Evolutionary conservation across 30 jellyfish, hydroid and myxozoan genomes (phyloP), one percentile per base, ranked within the genome.

Genomic region (Morbakka virulenta): DNA sequence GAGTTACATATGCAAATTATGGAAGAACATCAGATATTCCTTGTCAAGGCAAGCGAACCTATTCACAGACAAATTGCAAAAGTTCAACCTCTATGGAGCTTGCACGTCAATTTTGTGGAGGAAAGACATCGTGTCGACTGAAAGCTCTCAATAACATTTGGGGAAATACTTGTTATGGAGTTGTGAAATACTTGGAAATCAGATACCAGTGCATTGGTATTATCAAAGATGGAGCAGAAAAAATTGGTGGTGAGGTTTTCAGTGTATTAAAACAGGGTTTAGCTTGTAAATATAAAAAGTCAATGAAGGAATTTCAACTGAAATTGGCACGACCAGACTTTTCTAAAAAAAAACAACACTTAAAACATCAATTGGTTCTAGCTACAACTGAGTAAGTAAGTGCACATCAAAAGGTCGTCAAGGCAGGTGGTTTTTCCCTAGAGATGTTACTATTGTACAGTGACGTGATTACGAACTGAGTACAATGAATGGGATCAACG

Each of bases 111-210:
- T 26, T 32, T 21, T 82, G 94, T 72, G 87, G 74, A 22, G 94
- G 94, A 26, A 82, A 72, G 50, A 29, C 3, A n/a, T 33, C 25
- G 1, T 82, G 94, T 63, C 28, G 52, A 12, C 26, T 74, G n/a
- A 74, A 82, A 48, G 94, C 94, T 6, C 28, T 65, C 27, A 82
- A 82, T 74, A 17, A 72, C 3, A 74, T 82, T 1, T 82, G 80
- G 80, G 94, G 94, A 31, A 82, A 82, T 32, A 25, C 94, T 28
- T 82, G 94, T 49, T 88, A 88, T 32, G 92, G 93, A 11, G 85
- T 82, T 0, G 47, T 82, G 3, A 82, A 82, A 62, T 82, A 82
- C 33, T 41, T 82, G 36, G 94, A 82, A 20, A 31, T 82, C 13
- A 26, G 88, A 2, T 82, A 50, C 49, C 94, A 82, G 50, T 82